These are phyloP conservation scores for Trissonchulus sp. DNA, from an alignment of 2,888 invertebrate species.

Conservation along the genomic window DNA sequence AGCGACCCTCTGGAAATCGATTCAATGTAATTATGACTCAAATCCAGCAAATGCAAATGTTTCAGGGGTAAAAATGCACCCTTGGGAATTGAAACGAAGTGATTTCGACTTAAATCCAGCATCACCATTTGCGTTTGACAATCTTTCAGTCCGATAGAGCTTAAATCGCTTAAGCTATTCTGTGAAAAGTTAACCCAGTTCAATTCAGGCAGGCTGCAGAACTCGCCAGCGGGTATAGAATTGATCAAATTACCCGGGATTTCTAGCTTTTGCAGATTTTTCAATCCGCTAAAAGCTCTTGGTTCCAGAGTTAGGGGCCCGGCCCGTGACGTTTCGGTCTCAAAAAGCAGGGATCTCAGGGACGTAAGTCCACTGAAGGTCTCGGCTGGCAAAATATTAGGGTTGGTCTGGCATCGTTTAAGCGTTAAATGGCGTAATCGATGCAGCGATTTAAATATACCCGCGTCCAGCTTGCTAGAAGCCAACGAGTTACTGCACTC, in stretches of 20 bases:
- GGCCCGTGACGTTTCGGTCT: neutral
- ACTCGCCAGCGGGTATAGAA: conserved; percentile 26
- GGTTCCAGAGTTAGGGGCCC: neutral
- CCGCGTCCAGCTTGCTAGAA: neutral
- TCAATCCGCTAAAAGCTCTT: conserved; percentile 5
- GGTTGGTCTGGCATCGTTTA: conserved; percentile 11
- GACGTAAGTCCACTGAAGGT: conserved; percentile 28
- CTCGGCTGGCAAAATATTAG: conserved; percentile 21
- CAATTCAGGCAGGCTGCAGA: conserved; percentile 30
- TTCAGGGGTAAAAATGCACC: neutral
- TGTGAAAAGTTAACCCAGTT: conserved; percentile 30
- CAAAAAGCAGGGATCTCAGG: conserved; percentile 28
- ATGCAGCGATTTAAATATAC: neutral
- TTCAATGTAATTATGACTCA: conserved; percentile 60
- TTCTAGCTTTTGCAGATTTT: conserved; percentile 28
- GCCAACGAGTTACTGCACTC: neutral
- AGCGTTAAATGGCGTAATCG: conserved; percentile 28
- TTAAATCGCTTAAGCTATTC: conserved; percentile 25
- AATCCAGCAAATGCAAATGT: conserved; percentile 62
- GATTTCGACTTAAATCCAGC: conserved; percentile 29
- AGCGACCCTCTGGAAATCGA: neutral
- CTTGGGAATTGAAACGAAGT: neutral
- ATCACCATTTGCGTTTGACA: conserved; percentile 24
- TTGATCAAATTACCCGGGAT: conserved; percentile 11
- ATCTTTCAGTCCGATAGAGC: conserved; percentile 18